Evolutionary conservation across 2,113 vertebrate species (phyloP).

Genomic region (Plectropomus leopardus): DNA sequence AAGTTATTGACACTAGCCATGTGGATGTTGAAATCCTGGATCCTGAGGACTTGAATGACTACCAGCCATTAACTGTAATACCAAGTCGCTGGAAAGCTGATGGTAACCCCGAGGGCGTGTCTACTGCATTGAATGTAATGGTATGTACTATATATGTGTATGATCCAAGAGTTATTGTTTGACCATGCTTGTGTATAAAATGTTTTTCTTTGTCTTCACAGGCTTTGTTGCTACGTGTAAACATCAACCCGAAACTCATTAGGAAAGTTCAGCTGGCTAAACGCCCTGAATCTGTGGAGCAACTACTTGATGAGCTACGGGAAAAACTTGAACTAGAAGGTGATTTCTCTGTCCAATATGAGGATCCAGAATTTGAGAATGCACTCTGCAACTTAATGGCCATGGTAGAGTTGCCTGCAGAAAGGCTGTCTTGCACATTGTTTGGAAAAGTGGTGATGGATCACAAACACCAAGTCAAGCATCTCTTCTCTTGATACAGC

Average conservation of each 20-base stretch:
- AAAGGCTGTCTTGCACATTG: slow-evolving; percentile 1
- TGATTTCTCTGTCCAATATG: not conserved
- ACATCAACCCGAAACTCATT: slow-evolving; percentile 13
- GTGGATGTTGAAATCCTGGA: not conserved
- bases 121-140: too few relatives aligned
- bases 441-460: slow-evolving; percentile 1
- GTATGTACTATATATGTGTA: too few relatives aligned
- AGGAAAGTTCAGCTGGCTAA: slow-evolving; percentile 4
- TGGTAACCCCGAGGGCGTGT: not conserved
- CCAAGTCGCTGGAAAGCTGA: not conserved
- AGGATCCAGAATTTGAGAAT: not conserved
- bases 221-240: not conserved
- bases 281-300: not conserved
- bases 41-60: not conserved
- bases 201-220: not conserved
- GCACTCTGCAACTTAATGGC: not conserved
- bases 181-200: too few relatives aligned
- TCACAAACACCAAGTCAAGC: not conserved
- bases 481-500: slow-evolving; percentile 19
- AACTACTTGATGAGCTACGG: not conserved
- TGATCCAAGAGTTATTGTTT: too few relatives aligned
- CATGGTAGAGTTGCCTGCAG: not conserved
- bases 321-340: slow-evolving; percentile 3
- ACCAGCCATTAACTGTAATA: not conserved
- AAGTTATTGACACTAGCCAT: not conserved